Base-by-base conservation (phyloP, 1,140 invertebrate species). In the Dinoponera quadriceps region DNA sequence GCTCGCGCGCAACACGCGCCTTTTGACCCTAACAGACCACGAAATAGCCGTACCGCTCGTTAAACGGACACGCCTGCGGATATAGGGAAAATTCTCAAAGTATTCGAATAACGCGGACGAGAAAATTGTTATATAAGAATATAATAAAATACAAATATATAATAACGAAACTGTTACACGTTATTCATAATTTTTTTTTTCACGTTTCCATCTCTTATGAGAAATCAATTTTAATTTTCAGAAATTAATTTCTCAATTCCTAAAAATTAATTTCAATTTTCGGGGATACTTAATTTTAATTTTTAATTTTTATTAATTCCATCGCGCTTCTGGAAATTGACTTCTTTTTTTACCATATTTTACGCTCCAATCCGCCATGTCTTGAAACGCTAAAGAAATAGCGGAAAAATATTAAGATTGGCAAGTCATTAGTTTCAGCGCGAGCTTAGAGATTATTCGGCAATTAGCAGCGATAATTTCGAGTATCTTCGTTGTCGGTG, bases 401-500 rank as follows among this genome's bases (percentile, higher is more conserved):
- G 20, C 2, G 20, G 22, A 14, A 71, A 3, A 29, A 71, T 62
- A 20, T 16, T 25, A 48, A 16, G 33, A 68, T 38, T 27, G 22
- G 2, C 9, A 11, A 51, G 38, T 11, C 38, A 44, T 44, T 44
- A 44, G 13, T 4, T 27, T 51, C 2, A 5, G 4, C 18, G 33
- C 18, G 20, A 48, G 22, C 29, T 55, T 29, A 38, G 20, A 27
- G 20, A 9, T 55, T 57, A 66, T 57, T 54, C 48, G 73, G 18
- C n/a, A 48, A 69, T 71, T 69, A 48, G 18, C 11, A 44, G 57
- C 33, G 51, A 44, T 33, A 57, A 71, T 69, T 71, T 80, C 22
- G 51, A 55, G n/a, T 2, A n/a, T 86, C 74, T 81, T 85, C 63
- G 73, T 69, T 54, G 71, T n/a, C 38, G 63, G 71, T 80, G 55